Evolutionary conservation across 2,888 invertebrate species (phyloP), one percentile per base, ranked within the genome.

Genomic region (Zygaena filipendulae): DNA sequence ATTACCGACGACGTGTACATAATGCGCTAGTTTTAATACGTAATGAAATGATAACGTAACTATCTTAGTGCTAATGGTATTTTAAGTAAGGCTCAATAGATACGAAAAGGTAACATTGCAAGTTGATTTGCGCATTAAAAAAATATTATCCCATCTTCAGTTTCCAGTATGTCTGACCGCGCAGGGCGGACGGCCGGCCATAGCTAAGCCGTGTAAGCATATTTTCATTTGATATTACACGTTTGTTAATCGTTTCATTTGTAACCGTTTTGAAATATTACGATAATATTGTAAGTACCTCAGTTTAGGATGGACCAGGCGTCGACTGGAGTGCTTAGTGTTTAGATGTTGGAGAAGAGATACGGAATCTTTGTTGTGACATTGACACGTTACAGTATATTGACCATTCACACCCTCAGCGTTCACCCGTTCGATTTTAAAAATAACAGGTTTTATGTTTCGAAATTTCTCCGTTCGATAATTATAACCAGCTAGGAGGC

Each of bases 231-330:
- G 52, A 56, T 66, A 72, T 64, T 74, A 77, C 68, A 75, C 62
- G 59, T 74, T 70, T 77, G 79, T 79, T 79, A 16, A 75, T 63
- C 62, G 75, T 75, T 79, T 79, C 37, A 66, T 79, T 79, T 77
- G 64, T 77, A 75, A 74, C 70, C 69, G 69, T 72, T 72, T n/a
- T 74, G 49, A 75, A 74, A 67, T 75, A 77, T 74, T 75, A 72
- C 67, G 55, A 68, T 72, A 71, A 64, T 59, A 62, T 69, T 71
- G 74, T 63, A 69, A 61, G 59, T 70, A 77, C 69, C 75, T 79
- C 77, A 71, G 74, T 71, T 75, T 70, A 77, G 70, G 77, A 74
- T 71, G 70, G 75, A 75, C 75, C 75, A 77, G 72, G 74, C 75
- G 75, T 74, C 75, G 77, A 75, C 77, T 77, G 75, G 74, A 74